These are phyloP conservation scores for Liasis olivaceus DNA, from an alignment of 2,797 vertebrate genomes.

Conservation along the genomic window DNA sequence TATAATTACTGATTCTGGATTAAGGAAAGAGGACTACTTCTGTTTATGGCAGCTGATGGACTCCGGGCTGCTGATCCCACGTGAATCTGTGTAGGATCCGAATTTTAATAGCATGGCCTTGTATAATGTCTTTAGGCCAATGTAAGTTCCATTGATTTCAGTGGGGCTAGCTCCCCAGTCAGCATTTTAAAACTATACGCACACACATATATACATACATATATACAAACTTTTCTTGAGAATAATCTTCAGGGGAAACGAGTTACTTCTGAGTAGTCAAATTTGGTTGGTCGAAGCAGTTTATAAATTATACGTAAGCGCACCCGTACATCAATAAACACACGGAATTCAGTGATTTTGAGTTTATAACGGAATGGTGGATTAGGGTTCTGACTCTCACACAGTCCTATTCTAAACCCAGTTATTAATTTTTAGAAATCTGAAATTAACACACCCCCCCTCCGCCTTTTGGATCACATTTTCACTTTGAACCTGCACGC, in stretches of 20 bases:
- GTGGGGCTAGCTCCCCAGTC: not conserved
- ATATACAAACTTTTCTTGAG: not conserved
- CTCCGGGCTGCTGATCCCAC: not conserved
- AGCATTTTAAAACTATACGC: not conserved
- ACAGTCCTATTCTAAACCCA: not conserved
- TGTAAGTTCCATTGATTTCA: not conserved
- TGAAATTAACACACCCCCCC: not conserved
- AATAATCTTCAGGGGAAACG: not conserved
- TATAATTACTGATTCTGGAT: not conserved
- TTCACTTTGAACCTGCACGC: not conserved
- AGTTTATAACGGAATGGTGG: not conserved
- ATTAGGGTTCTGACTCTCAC: not conserved
- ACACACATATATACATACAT: not conserved
- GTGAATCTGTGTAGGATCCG: not conserved
- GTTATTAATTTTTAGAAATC: not conserved
- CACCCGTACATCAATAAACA: not conserved
- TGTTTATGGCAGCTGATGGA: not conserved
- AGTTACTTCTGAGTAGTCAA: not conserved
- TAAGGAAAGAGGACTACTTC: not conserved
- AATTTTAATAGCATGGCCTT: not conserved
- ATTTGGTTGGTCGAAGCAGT: not conserved
- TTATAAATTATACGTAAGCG: not conserved
- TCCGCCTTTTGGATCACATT: not conserved
- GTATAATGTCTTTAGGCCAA: too few relatives aligned
- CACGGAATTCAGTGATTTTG: not conserved